Conservation (phyloP, 2,797 vertebrate genomes). For the Acanthopagrus latus region DNA sequence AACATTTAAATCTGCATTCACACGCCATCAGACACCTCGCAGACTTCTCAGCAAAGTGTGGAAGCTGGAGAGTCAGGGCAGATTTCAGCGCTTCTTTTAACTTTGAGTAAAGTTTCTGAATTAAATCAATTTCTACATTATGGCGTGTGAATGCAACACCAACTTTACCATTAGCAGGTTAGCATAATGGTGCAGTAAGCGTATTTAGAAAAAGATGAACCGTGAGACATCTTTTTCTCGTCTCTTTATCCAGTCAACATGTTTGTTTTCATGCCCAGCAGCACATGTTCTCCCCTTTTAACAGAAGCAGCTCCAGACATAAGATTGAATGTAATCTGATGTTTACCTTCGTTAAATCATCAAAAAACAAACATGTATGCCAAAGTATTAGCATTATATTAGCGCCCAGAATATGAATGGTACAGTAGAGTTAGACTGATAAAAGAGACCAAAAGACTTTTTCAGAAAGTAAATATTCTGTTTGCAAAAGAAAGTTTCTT, state of each 20-base stretch:
- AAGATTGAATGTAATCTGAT: slow-evolving; percentile 16
- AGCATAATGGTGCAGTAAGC: neutral
- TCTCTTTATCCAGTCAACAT: neutral
- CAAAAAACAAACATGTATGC: slow-evolving; percentile 33
- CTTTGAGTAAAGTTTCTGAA: neutral
- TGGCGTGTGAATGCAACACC: slow-evolving; percentile 33
- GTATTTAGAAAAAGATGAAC: slow-evolving; percentile 15
- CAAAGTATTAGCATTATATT: neutral
- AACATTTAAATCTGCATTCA: slow-evolving; percentile 18
- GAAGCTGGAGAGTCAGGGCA: neutral
- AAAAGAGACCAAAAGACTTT: slow-evolving; percentile 23
- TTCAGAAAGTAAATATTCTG: neutral
- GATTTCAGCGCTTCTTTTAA: too few species aligned
- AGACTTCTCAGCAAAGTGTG: neutral
- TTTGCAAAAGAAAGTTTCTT: neutral
- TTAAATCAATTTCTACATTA: neutral
- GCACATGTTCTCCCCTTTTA: slow-evolving; percentile 7
- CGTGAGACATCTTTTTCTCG: slow-evolving; percentile 19
- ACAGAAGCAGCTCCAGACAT: slow-evolving; percentile 1
- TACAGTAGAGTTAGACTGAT: slow-evolving; percentile 34
- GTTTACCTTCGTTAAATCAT: slow-evolving; percentile 11
- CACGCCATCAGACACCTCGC: neutral
- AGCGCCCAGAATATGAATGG: slow-evolving; percentile 33
- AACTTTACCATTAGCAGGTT: slow-evolving; percentile 1
- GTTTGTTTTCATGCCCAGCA: slow-evolving; percentile 14